Evolutionary conservation across 2,888 invertebrate species (phyloP).

Genomic region (Diarsia rubi): DNA sequence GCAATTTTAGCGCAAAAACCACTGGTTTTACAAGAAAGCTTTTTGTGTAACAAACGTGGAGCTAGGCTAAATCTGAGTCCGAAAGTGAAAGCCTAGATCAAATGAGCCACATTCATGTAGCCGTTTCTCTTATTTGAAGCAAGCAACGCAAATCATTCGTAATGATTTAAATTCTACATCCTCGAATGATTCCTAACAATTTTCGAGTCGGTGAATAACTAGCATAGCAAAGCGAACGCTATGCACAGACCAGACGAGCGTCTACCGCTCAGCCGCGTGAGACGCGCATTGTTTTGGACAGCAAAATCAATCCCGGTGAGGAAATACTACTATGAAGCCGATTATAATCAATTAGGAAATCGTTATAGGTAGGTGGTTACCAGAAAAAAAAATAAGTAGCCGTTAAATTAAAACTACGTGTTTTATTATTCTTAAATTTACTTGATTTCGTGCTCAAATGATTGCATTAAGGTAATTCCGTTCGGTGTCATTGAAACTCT

Average conservation of each 20-base stretch:
- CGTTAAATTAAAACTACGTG: neutral
- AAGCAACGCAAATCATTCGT: slow-evolving; percentile 24
- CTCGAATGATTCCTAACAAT: slow-evolving; percentile 10
- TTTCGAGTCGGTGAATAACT: slow-evolving; percentile 23
- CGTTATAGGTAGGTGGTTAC: slow-evolving; percentile 36
- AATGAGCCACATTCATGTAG: slow-evolving; percentile 21
- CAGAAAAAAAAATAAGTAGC: slow-evolving; percentile 6
- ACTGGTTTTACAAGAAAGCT: neutral
- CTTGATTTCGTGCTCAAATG: slow-evolving; percentile 2
- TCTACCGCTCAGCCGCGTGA: slow-evolving; percentile 15
- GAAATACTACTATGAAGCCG: slow-evolving; percentile 27
- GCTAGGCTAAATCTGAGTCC: neutral
- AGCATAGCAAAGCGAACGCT: slow-evolving; percentile 21
- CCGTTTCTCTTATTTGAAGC: slow-evolving; percentile 14
- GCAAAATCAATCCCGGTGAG: slow-evolving; percentile 16
- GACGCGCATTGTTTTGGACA: slow-evolving; percentile 39
- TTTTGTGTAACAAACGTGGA: neutral
- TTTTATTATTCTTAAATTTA: neutral
- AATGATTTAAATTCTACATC: slow-evolving; percentile 25
- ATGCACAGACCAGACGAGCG: neutral
- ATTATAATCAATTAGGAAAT: slow-evolving; percentile 3
- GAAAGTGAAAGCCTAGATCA: slow-evolving; percentile 8
- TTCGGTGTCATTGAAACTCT: slow-evolving; percentile 29
- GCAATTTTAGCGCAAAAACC: slow-evolving; percentile 1
- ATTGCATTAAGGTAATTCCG: slow-evolving; percentile 13